Base-by-base conservation (phyloP, 2,888 invertebrate genomes). In the Myopa tessellatipennis region DNA sequence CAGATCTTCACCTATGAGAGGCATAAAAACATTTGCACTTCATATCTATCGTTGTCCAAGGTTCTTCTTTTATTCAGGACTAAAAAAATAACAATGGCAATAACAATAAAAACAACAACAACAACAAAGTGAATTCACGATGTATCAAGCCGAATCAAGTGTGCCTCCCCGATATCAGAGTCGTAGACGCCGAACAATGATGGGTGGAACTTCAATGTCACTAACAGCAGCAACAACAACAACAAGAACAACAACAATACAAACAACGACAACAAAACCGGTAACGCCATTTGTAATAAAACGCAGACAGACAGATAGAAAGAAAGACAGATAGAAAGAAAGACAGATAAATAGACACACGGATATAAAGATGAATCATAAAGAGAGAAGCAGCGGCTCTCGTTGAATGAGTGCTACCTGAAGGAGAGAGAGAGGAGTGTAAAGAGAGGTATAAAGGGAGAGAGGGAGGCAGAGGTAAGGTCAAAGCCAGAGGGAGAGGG, bases 171-270 rank as follows among this genome's bases (percentile, higher is more conserved):
- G 26, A 34, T 16, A 55, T 70, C 52, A 70, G n/a, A 55, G 52
- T 38, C 52, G 52, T 50, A 69, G 18, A 69, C 18, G 18, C n/a
- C 40, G 50, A 45, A 40, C 45, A 63, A 61, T 34, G 40, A 73
- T 34, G 61, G 26, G 45, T 16, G 18, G 4, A 73, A 63, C 73
- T 73, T 73, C 73, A 73, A 73, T 73, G 73, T 61, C 73, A 50
- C 63, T 52, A 61, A 45, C 40, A 26, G 4, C 40, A 72, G 12
- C 38, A 69, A 61, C 38, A 18, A 45, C 7, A 69, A 18, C 40
- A 69, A 69, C 40, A n/a, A 7, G 16, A 40, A 71, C 34, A 60
- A 55, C 58, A 55, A 34, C n/a, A 55, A 50, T 18, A 55, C 38
- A 14, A 38, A 26, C 12, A 6, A 61, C 58, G 14, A 55, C 10